Evolutionary conservation across 2,113 vertebrate genomes (phyloP), one percentile per base, ranked within the genome.

Genomic region (Lophius piscatorius): DNA sequence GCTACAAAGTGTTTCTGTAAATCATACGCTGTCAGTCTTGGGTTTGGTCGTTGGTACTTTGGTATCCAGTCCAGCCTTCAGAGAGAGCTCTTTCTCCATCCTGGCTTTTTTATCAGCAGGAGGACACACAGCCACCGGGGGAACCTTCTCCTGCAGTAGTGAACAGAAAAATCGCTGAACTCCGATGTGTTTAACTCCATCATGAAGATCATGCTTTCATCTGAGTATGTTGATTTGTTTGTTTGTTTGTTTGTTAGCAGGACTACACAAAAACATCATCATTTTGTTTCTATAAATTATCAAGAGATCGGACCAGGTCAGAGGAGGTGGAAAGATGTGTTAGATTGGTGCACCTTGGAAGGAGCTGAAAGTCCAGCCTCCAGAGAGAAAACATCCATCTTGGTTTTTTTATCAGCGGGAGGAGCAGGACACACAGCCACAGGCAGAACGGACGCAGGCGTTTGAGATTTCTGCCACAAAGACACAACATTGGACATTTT

Each of bases 81-180:
- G 18, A 24, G 50, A 45, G 23, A 50, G 42, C 20, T 16, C 13
- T 23, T 55, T 45, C 6, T 76, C 70, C 42, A 72, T 34, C 52
- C 81, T 83, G 28, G 68, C 33, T 59, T 80, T 83, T 44, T 81
- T 86, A 12, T 85, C 87, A 58, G 68, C 78, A 31, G 86, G 41
- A 8, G 72, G 59, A 31, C 69, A 59, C 47, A 63, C 41, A 23
- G 41, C 41, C 12, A 14, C 38, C 45, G 45, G 20, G 5, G 67
- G 60, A 17, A 13, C 62, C 0, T 31, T 31, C 9, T 31, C 29
- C 29, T 31, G 29, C 29, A 31, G n/a, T n/a, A n/a, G n/a, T n/a
- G n/a, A n/a, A n/a, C n/a, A n/a, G n/a, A n/a, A n/a, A n/a, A n/a
- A n/a, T n/a, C n/a, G n/a, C n/a, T n/a, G n/a, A n/a, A n/a, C n/a